A percentile compares a stretch with the other conserved stretches of the same genome.
Evolutionary conservation across 2,113 vertebrate species (phyloP).

Genomic region (Panurus biarmicus): DNA sequence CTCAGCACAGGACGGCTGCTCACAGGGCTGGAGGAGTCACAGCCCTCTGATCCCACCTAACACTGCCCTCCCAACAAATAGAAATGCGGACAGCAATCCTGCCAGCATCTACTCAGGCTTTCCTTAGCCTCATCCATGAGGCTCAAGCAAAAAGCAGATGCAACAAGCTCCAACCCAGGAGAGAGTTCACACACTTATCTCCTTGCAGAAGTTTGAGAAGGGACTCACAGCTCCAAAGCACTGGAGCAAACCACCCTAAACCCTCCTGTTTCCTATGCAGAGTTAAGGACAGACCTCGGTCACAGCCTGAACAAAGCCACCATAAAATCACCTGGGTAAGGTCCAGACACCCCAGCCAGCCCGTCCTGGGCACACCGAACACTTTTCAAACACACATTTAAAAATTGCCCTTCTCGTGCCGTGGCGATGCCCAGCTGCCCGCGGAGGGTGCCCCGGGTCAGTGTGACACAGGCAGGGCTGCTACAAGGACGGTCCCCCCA

Average conservation of each 20-base stretch:
- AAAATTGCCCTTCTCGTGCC: rapidly evolving
- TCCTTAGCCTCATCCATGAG: not conserved
- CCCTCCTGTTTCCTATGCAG: rapidly evolving
- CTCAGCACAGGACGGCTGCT: not conserved
- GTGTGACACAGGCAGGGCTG: not conserved
- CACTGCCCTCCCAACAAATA: rapidly evolving
- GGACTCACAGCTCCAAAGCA: not conserved
- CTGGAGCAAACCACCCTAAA: not conserved
- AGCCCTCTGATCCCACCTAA: not conserved
- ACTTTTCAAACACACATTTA: not conserved
- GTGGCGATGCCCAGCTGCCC: not conserved
- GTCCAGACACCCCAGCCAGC: not conserved
- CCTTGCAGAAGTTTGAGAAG: not conserved
- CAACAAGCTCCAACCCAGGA: not conserved
- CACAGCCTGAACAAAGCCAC: not conserved
- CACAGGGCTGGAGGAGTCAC: not conserved
- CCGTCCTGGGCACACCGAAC: rapidly evolving
- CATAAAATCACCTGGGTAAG: not conserved
- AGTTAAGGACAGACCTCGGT: rapidly evolving
- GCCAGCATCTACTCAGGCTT: not conserved
- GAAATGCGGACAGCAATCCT: not conserved
- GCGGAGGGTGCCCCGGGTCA: not conserved
- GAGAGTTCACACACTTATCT: not conserved
- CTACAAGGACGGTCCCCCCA: rapidly evolving
- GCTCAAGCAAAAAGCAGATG: not conserved